Conservation (phyloP, 2,888 invertebrate species). For the Latrodectus hesperus region DNA sequence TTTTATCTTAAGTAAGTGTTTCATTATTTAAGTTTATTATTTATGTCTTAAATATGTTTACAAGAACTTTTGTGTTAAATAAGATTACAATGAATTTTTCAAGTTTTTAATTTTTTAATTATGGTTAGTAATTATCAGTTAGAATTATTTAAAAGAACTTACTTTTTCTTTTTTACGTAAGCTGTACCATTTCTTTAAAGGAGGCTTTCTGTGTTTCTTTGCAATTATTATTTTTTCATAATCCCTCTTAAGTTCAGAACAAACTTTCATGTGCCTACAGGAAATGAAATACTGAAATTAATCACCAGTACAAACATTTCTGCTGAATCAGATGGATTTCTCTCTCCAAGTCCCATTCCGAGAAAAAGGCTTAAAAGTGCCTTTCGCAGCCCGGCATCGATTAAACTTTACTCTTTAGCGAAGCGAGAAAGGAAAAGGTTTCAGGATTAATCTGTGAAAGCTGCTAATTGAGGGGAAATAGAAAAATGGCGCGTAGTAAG, state of each 20-base stretch:
- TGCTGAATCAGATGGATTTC: neutral
- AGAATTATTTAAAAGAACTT: neutral
- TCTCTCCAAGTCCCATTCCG: constrained; percentile 11
- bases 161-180: neutral
- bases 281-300: neutral
- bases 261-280: neutral
- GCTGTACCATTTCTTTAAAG: neutral
- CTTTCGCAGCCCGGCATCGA: constrained; percentile 24
- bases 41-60: no score
- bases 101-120: no score
- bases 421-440: constrained; percentile 28
- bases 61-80: no score
- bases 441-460: constrained; percentile 36
- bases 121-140: no score
- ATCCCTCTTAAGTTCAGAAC: no score
- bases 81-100: no score
- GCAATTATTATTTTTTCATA: no score
- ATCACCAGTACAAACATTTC: constrained; percentile 2
- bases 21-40: no score
- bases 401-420: constrained; percentile 36
- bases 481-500: constrained; percentile 25
- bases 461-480: constrained; percentile 53
- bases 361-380: constrained; percentile 12
- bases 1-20: no score
- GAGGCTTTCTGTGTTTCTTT: neutral